A percentile compares a stretch with the other conserved stretches of the same genome.
phyloP scores from a whole-genome alignment of 64 coral and sea anemone genomes.

The Stichodactyla mertensii region DNA sequence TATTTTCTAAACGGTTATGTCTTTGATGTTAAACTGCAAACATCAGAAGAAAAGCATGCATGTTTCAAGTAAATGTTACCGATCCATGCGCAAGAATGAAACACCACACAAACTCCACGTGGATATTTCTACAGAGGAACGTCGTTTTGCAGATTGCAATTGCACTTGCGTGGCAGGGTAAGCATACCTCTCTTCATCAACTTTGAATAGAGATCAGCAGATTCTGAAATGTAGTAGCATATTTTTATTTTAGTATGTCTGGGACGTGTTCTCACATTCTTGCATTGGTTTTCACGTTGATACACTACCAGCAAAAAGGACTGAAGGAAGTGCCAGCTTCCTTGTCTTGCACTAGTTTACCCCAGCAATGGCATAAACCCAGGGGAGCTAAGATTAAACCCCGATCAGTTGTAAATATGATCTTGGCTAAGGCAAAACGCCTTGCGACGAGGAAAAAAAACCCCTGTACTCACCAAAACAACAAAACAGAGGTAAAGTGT shows the following conservation, averaged over 20 bases:
- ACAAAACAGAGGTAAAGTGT: not conserved
- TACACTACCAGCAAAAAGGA: slow-evolving; percentile 7
- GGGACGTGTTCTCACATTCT: not conserved
- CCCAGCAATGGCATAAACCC: slow-evolving; percentile 4
- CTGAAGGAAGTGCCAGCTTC: slow-evolving; percentile 4
- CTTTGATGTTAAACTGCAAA: too few species aligned
- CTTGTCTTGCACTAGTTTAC: not conserved
- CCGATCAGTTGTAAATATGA: slow-evolving; percentile 3
- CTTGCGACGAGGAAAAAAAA: not conserved
- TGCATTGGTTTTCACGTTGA: slow-evolving; percentile 7
- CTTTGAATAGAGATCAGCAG: not conserved
- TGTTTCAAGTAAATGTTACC: too few species aligned
- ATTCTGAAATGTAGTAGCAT: not conserved
- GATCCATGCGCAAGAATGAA: too few species aligned
- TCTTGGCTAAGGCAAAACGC: not conserved
- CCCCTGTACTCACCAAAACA: not conserved
- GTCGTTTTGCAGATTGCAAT: slow-evolving; percentile 1
- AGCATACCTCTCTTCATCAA: not conserved
- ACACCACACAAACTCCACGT: too few species aligned
- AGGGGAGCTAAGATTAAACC: not conserved
- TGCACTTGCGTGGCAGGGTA: slow-evolving; percentile 6
- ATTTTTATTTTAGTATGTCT: not conserved
- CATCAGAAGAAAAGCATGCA: too few species aligned
- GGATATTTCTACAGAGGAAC: not conserved
- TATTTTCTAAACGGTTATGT: too few species aligned